Evolutionary conservation across 2,888 invertebrate species (phyloP).

Genomic region (Conops quadrifasciatus): DNA sequence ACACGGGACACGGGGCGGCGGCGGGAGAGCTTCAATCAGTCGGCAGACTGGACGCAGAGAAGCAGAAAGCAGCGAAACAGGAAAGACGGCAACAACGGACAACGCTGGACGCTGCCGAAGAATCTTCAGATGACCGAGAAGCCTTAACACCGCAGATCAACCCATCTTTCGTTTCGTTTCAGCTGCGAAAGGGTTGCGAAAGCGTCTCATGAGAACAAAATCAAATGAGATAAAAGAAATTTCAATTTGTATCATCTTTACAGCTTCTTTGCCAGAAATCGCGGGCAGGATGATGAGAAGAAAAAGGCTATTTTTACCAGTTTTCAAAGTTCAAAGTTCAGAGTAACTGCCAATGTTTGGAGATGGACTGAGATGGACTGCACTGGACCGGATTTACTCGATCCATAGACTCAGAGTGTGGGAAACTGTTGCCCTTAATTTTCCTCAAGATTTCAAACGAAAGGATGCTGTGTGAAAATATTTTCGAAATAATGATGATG

Average conservation of each 20-base stretch:
- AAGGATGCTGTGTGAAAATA: constrained; percentile 20
- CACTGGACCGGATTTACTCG: constrained; percentile 6
- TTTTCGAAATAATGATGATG: background rate
- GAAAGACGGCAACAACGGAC: too few species aligned
- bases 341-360: background rate
- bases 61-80: too few species aligned
- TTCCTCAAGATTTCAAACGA: background rate
- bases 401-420: constrained; percentile 15
- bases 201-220: constrained; percentile 52
- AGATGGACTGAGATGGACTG: background rate
- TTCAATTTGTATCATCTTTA: constrained; percentile 44
- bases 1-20: too few species aligned
- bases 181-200: background rate
- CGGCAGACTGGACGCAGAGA: too few species aligned
- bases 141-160: too few species aligned
- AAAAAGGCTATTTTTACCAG: constrained; percentile 32
- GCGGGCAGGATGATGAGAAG: background rate
- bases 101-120: background rate
- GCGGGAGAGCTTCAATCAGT: too few species aligned
- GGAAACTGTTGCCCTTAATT: constrained; percentile 8
- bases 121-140: too few species aligned
- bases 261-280: constrained; percentile 40
- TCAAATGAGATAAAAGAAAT: constrained; percentile 34
- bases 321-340: constrained; percentile 54
- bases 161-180: background rate